phyloP scores from a whole-genome alignment of 1,140 invertebrate genomes.

The Drosophila grimshawi region DNA sequence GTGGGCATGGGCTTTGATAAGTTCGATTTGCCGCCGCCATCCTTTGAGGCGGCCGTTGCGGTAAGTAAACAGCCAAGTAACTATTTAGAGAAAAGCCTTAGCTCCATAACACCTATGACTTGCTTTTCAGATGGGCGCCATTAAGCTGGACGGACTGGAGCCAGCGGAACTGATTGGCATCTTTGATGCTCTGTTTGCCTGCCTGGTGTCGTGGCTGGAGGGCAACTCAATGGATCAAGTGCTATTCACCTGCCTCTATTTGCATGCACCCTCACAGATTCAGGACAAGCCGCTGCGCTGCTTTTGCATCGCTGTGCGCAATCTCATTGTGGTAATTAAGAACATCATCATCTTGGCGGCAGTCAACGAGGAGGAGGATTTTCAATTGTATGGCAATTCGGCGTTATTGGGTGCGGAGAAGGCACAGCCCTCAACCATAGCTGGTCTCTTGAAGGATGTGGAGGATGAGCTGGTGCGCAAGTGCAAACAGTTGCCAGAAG shows the following conservation, averaged over 20 bases:
- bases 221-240: conserved; percentile 98
- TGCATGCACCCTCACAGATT: conserved; percentile 95
- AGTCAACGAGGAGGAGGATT: conserved; percentile 98
- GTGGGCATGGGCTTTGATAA: conserved; percentile 98
- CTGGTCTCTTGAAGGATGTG: conserved; percentile 94
- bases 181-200: conserved; percentile 96
- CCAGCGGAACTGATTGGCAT: conserved; percentile 92
- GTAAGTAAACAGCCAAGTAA: conserved; percentile 84
- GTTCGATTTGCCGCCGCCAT: conserved; percentile 92
- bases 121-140: conserved; percentile 87
- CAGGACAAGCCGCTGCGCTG: conserved; percentile 93
- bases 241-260: conserved; percentile 97
- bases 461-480: conserved; percentile 95
- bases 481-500: conserved; percentile 87
- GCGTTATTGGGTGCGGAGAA: conserved; percentile 94
- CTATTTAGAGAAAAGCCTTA: conserved; percentile 14
- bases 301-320: conserved; percentile 95
- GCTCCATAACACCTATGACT: neutral
- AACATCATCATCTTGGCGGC: conserved; percentile 95
- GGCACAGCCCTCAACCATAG: conserved; percentile 92
- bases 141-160: conserved; percentile 92
- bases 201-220: conserved; percentile 97
- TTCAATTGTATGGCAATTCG: conserved; percentile 94
- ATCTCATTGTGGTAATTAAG: conserved; percentile 95
- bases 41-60: conserved; percentile 93